A percentile compares a stretch with the other conserved stretches of the same genome.
Conservation (phyloP, 2,888 invertebrate genomes). For the Calephelis perditalis region DNA sequence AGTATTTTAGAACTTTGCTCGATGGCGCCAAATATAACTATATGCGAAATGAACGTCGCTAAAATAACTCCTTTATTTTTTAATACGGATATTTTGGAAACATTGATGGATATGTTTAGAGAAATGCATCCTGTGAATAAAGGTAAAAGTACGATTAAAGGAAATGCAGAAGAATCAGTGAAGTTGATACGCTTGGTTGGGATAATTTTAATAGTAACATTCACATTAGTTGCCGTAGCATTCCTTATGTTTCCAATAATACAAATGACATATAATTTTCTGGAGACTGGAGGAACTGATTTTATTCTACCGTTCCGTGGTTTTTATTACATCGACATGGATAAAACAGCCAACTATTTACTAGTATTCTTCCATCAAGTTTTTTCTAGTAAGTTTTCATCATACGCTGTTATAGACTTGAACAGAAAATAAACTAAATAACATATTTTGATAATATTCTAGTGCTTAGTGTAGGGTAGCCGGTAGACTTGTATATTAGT, state of each 20-base stretch:
- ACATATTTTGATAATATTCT: no score
- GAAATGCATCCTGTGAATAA: not conserved
- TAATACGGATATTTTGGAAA: conserved; percentile 1
- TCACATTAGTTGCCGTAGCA: conserved; percentile 34
- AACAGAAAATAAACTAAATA: no score
- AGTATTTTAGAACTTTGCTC: not conserved
- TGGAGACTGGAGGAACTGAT: conserved; percentile 35
- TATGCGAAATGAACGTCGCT: not conserved
- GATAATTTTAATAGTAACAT: conserved; percentile 34
- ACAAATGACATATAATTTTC: conserved; percentile 40
- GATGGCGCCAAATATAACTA: conserved; percentile 3
- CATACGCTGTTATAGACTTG: no score
- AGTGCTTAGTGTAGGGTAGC: no score
- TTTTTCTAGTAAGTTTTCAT: conserved; percentile 43
- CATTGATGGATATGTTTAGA: conserved; percentile 7
- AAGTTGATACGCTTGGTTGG: conserved; percentile 37
- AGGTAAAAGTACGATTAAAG: not conserved
- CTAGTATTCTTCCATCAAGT: conserved; percentile 49
- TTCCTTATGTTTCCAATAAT: conserved; percentile 44
- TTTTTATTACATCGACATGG: conserved; percentile 49
- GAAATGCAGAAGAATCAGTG: conserved; percentile 37
- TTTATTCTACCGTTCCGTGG: conserved; percentile 45
- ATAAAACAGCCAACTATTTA: conserved; percentile 40
- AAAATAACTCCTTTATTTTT: conserved; percentile 8
- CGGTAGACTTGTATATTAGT: no score